Base-by-base conservation (phyloP, 2,888 invertebrate species). In the Lepidonotus clava region DNA sequence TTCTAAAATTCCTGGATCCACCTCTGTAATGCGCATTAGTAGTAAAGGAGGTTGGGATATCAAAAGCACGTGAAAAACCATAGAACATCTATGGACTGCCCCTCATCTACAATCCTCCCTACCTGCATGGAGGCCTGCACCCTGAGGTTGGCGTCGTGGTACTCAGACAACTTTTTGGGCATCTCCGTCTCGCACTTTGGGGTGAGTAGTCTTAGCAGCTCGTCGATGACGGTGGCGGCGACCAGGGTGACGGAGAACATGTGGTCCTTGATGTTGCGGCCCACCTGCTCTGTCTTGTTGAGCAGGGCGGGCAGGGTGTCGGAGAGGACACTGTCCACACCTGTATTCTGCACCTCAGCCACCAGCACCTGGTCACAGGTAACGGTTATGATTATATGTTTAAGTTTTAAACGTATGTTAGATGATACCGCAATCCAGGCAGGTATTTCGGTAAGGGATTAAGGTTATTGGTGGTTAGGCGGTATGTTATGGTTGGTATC, bases 181-280 rank as follows among this genome's bases (percentile, higher is more conserved):
- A 80, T 41, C 80, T 80, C 80, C 24, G 80, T 46, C 46, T 80
- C 80, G 46, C 80, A 80, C 46, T 46, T 80, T 8, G 80, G 80
- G 8, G 80, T 14, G 4, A 80, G 80, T 1, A 51, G 80, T 8
- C 80, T 41, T 28, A 80, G 32, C n/a, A 80, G 28, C 28, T 80
- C 80, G 24, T 80, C 80, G 21, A 80, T 41, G n/a, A 80, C 80
- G 24, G 6, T 14, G 1, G 46, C 41, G 28, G 32, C 28, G 5
- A 80, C 46, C 46, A 51, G 24, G 6, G 80, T 41, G 6, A 11
- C 34, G n/a, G 28, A 5, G 46, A 46, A 51, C 80, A 80, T 80
- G 11, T 46, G 24, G 28, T 46, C 32, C 21, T 46, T 32, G 41
- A 80, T 38, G 8, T 71, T 34, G 4, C 38, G 71, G 2, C 14